Evolutionary conservation across 2,888 invertebrate genomes (phyloP), one percentile per base, ranked within the genome.

Genomic region (Byasa hedistus): DNA sequence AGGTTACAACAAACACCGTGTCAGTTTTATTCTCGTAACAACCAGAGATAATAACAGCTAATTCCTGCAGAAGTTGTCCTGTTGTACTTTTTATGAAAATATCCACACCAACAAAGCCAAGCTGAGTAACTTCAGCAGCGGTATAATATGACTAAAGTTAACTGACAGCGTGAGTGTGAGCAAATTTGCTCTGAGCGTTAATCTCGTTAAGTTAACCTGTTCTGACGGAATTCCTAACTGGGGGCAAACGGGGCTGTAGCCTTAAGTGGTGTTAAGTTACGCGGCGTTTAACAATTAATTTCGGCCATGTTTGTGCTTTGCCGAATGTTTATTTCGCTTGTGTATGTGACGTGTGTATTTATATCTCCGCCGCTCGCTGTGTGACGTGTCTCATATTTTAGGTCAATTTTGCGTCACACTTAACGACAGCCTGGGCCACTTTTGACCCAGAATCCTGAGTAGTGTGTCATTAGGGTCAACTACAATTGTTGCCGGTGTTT

Each of bases 381-480:
- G 7, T 7, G 32, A 32, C 7, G 32, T 10, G 32, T n/a, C n/a
- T 32, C 32, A 15, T 17, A 2, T 48, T 48, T 48, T 48, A 48
- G 48, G 48, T 48, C n/a, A 48, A n/a, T 48, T 32, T 19, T 48
- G 48, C 48, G 48, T n/a, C 48, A 48, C 48, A 48, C n/a, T 19
- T 48, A 19, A 12, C n/a, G n/a, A 48, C 32, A 32, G 32, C 32
- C 10, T n/a, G 48, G 48, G 3, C 4, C 2, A 48, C n/a, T 19
- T n/a, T 48, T 48, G 48, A 48, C 17, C 17, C 48, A 48, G 48
- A 32, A 32, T 32, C 8, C 10, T 48, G 10, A 15, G n/a, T 17
- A 32, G 54, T 54, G 22, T 22, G 63, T 64, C 32, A 64, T 57
- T 64, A 57, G 36, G 63, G 63, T 64, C 57, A 64, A 64, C 63